Evolutionary conservation across 2,113 vertebrate genomes (phyloP).

Genomic region (Chiloscyllium plagiosum): DNA sequence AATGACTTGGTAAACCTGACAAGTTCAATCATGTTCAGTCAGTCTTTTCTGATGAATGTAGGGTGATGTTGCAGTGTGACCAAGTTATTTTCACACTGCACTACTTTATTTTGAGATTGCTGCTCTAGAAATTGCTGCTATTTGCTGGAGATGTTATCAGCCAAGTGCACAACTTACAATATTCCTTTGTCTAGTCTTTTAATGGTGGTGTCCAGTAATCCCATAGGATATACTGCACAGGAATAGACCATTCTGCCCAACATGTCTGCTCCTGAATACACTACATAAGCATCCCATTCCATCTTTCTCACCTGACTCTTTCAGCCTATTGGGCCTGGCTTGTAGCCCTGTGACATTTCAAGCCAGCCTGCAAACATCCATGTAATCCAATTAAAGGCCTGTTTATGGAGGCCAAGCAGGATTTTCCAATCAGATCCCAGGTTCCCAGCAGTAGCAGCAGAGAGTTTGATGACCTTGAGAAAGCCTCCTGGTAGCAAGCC

Average conservation of each 20-base stretch:
- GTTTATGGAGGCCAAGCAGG: no score
- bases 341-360: no score
- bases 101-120: background rate
- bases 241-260: background rate
- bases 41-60: background rate
- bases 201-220: background rate
- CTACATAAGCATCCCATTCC: background rate
- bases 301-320: background rate
- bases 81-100: background rate
- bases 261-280: background rate
- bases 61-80: background rate
- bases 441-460: no score
- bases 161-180: background rate
- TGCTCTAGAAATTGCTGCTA: background rate
- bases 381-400: no score
- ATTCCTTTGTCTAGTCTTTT: background rate
- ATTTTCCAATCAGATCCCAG: no score
- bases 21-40: background rate
- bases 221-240: background rate
- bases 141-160: background rate
- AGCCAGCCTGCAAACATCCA: no score
- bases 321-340: background rate
- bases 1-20: background rate
- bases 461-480: no score
- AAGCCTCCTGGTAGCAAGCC: no score